phyloP scores from a whole-genome alignment of 1,140 invertebrate genomes.

The Danaus melanippus region DNA sequence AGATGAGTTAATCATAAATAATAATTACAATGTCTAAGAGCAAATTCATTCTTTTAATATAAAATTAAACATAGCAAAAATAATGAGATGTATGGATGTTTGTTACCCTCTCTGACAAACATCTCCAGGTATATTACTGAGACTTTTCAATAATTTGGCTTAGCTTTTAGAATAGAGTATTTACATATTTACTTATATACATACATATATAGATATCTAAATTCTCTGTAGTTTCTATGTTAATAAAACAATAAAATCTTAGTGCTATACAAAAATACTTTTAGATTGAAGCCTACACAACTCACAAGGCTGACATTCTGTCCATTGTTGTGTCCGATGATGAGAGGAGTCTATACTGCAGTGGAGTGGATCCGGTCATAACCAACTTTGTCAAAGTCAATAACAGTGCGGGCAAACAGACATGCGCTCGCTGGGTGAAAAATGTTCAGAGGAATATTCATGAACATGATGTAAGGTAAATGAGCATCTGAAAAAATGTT shows the following conservation, averaged over 20 bases:
- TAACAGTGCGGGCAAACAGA: constrained; percentile 40
- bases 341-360: constrained; percentile 80
- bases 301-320: constrained; percentile 86
- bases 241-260: too few species aligned
- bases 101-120: too few species aligned
- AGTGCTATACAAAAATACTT: constrained; percentile 14
- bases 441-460: constrained; percentile 84
- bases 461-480: constrained; percentile 83
- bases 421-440: constrained; percentile 80
- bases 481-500: constrained; percentile 1
- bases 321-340: constrained; percentile 81
- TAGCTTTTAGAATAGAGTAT: too few species aligned
- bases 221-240: too few species aligned
- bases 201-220: too few species aligned
- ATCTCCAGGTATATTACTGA: too few species aligned
- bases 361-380: constrained; percentile 87
- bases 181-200: too few species aligned
- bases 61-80: constrained; percentile 1
- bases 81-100: not conserved
- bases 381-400: constrained; percentile 76
- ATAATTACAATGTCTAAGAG: too few species aligned
- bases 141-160: too few species aligned
- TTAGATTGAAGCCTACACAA: constrained; percentile 79
- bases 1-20: not conserved
- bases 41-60: not conserved